These are phyloP conservation scores for Drosophila robusta DNA, from an alignment of 2,888 invertebrate species.

Conservation along the genomic window DNA sequence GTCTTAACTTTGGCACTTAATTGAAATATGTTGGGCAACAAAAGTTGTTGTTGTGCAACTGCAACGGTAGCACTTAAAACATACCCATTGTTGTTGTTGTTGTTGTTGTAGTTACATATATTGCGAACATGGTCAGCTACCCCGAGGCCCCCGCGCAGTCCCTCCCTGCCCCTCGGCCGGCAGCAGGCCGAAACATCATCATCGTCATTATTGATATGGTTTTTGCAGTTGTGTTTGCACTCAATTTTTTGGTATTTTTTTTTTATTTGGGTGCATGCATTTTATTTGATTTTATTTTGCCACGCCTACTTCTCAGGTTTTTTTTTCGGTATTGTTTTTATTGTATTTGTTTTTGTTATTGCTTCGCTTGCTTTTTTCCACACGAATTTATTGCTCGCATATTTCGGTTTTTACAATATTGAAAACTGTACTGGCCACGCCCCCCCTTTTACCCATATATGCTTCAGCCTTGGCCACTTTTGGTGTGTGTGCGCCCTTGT, in stretches of 20 bases:
- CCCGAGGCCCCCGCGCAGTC: background rate
- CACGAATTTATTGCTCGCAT: conserved; percentile 72
- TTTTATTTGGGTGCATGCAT: conserved; percentile 7
- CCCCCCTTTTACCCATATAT: conserved; percentile 10
- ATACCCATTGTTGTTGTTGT: conserved; percentile 25
- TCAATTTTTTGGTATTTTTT: background rate
- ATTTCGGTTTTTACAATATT: conserved; percentile 62
- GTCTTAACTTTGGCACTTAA: conserved; percentile 62
- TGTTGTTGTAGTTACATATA: conserved; percentile 44
- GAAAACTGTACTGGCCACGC: conserved; percentile 20
- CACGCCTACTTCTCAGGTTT: conserved; percentile 49
- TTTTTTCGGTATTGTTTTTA: background rate
- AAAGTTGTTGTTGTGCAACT: conserved; percentile 45
- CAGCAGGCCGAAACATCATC: conserved; percentile 48
- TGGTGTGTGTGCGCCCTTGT: background rate
- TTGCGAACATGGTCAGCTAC: conserved; percentile 41
- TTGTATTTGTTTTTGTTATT: conserved; percentile 43
- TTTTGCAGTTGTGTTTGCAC: conserved; percentile 52
- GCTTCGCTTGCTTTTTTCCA: conserved; percentile 59
- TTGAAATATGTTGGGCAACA: conserved; percentile 56
- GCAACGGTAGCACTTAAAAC: conserved; percentile 33
- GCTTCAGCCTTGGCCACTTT: conserved; percentile 28
- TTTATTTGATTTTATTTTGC: conserved; percentile 65
- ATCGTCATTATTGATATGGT: conserved; percentile 70
- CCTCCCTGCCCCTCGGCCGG: background rate